A percentile compares a stretch with the other conserved stretches of the same genome.
phyloP scores from a whole-genome alignment of 2,797 vertebrate species.

The Propithecus perrieri region DNA sequence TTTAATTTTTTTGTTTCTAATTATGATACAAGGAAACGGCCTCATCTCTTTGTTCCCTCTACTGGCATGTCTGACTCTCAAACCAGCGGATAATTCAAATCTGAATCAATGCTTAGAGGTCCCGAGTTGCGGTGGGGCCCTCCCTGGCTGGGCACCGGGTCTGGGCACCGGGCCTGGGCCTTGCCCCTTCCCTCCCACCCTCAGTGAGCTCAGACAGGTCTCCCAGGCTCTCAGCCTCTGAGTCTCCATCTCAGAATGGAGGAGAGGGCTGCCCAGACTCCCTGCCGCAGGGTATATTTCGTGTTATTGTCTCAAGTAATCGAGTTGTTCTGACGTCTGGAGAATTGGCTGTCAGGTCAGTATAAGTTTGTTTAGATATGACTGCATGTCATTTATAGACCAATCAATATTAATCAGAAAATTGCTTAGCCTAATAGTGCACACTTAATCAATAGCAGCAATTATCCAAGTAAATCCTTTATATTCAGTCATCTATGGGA shows the following conservation, averaged over 20 bases:
- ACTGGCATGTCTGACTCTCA: not conserved
- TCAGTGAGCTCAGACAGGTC: not conserved
- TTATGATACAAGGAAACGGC: not conserved
- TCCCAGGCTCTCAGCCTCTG: fast-evolving
- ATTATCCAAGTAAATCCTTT: not conserved
- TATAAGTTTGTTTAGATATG: not conserved
- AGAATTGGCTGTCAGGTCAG: not conserved
- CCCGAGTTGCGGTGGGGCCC: not conserved
- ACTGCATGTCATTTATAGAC: not conserved
- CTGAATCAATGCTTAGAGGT: not conserved
- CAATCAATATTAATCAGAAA: not conserved
- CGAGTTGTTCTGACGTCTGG: not conserved
- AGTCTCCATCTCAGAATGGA: not conserved
- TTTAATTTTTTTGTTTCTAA: not conserved
- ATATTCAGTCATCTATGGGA: not conserved
- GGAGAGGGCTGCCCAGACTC: no score
- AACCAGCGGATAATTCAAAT: not conserved
- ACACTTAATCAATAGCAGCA: not conserved
- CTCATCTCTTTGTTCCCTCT: not conserved
- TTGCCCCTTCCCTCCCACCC: not conserved
- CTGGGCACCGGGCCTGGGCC: not conserved
- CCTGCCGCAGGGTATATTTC: fast-evolving
- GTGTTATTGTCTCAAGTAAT: not conserved
- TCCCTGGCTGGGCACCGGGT: no score
- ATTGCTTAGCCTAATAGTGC: not conserved